Conservation (phyloP, 2,888 invertebrate species). For the Ichneumoninae sp. region DNA sequence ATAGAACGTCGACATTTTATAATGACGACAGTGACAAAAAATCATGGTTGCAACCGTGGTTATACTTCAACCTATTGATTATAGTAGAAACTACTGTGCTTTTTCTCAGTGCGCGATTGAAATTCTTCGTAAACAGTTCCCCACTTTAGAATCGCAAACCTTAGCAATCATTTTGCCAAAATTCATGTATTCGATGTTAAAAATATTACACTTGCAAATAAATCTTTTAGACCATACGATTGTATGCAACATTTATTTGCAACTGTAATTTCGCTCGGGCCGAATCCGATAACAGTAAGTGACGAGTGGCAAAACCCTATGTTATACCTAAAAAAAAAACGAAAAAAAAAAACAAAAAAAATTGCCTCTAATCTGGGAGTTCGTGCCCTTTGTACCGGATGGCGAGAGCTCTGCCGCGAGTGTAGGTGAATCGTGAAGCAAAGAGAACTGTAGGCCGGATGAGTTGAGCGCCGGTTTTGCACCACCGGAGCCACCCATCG, state of each 20-base stretch:
- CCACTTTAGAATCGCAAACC: background rate
- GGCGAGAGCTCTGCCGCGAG: conserved; percentile 25
- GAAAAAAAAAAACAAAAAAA: background rate
- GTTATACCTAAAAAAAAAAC: no score
- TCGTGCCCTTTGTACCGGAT: conserved; percentile 7
- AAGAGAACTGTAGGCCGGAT: conserved; percentile 12
- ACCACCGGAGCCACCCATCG: conserved; percentile 56
- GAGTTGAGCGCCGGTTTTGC: conserved; percentile 42
- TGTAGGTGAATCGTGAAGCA: background rate
- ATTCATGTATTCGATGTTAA: no score
- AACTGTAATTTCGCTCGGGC: no score
- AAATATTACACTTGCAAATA: no score
- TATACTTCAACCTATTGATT: no score
- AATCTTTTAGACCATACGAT: no score
- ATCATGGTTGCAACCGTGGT: no score
- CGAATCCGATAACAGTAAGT: background rate
- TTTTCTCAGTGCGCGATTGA: background rate
- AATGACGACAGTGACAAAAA: no score
- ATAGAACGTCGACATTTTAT: no score
- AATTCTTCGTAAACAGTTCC: background rate
- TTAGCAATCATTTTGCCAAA: background rate
- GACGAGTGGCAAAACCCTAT: background rate
- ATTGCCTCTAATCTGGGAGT: background rate
- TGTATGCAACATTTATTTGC: no score
- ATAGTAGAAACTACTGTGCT: no score